Evolutionary conservation across 2,888 invertebrate species (phyloP).

Genomic region (Cotesia congregata): DNA sequence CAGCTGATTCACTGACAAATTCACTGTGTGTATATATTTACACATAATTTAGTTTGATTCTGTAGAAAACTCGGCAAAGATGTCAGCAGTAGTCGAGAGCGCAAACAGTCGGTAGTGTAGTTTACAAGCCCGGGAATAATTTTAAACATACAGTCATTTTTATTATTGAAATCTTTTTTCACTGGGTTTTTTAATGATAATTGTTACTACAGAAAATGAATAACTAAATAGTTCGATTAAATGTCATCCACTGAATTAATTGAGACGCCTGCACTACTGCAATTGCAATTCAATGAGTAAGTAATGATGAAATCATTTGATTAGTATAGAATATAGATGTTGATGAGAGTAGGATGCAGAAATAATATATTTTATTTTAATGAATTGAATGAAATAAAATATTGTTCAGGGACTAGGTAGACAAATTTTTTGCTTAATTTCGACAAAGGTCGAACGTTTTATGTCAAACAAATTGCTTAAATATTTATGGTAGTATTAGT

Average conservation of each 20-base stretch:
- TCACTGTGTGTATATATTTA: neutral
- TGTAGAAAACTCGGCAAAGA: neutral
- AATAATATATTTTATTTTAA: neutral
- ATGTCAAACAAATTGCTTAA: neutral
- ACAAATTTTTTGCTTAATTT: neutral
- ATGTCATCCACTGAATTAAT: neutral
- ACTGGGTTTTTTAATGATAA: neutral
- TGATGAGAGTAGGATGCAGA: neutral
- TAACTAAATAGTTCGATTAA: neutral
- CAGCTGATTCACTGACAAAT: constrained; percentile 65
- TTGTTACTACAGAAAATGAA: neutral
- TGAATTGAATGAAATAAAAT: neutral
- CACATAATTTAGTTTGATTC: neutral
- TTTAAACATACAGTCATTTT: neutral
- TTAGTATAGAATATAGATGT: neutral
- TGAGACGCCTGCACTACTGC: neutral
- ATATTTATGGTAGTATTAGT: neutral
- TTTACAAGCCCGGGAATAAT: neutral
- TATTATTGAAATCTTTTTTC: neutral
- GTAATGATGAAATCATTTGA: neutral
- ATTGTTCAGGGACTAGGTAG: neutral
- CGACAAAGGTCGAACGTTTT: neutral
- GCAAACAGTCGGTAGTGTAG: constrained; percentile 20
- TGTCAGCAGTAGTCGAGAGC: constrained; percentile 46
- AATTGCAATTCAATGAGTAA: neutral